These are phyloP conservation scores for Drosophila fulvimacula DNA, from an alignment of 2,888 invertebrate species.

Conservation along the genomic window DNA sequence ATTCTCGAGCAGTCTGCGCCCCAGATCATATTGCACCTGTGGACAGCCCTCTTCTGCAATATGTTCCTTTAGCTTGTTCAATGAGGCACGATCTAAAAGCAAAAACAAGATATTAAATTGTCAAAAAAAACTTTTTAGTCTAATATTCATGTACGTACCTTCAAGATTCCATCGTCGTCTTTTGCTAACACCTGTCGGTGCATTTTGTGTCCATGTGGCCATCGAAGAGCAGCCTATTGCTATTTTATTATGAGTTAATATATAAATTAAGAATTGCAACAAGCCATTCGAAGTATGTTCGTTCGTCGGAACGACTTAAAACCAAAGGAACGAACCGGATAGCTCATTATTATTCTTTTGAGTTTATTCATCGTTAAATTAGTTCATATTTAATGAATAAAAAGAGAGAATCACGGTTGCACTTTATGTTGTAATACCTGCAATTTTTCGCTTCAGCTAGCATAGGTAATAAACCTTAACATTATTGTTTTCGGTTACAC, in stretches of 20 bases:
- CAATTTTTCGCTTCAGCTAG: neutral
- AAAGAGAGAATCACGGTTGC: neutral
- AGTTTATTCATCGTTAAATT: neutral
- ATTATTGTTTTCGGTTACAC: neutral
- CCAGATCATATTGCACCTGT: constrained; percentile 94
- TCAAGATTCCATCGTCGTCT: constrained; percentile 84
- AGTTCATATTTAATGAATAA: neutral
- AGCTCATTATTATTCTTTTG: neutral
- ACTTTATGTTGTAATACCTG: neutral
- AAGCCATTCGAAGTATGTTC: constrained; percentile 15
- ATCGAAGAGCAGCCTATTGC: constrained; percentile 50
- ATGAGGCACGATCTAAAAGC: constrained; percentile 82
- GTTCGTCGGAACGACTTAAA: constrained; percentile 14
- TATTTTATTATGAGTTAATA: constrained; percentile 52
- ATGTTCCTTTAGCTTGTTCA: constrained; percentile 87
- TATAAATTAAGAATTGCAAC: constrained; percentile 33
- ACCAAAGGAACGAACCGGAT: neutral
- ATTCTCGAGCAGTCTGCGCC: constrained; percentile 92
- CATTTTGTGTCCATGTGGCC: constrained; percentile 84
- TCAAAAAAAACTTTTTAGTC: neutral
- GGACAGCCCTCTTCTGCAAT: constrained; percentile 95
- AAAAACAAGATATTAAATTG: constrained; percentile 6
- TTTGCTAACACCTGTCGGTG: constrained; percentile 78
- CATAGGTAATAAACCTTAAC: neutral
- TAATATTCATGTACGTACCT: constrained; percentile 66